These are phyloP conservation scores for Cyclargus thomasi DNA, from an alignment of 1,140 invertebrate genomes.

Conservation along the genomic window DNA sequence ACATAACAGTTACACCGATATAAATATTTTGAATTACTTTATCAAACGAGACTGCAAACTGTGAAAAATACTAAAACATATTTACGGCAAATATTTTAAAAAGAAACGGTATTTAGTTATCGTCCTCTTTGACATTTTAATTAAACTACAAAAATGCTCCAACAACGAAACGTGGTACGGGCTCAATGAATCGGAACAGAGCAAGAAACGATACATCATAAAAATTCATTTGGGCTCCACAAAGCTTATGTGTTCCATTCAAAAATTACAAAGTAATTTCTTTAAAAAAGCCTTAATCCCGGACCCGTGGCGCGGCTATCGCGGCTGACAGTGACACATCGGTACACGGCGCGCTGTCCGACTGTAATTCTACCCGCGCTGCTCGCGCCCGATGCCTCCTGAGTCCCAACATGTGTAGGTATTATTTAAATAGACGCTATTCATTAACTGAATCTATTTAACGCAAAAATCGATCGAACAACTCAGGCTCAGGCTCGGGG, in stretches of 20 bases:
- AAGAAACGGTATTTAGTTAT: neutral
- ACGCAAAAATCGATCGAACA: slow-evolving; percentile 11
- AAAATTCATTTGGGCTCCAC: slow-evolving; percentile 2
- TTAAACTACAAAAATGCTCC: neutral
- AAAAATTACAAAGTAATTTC: slow-evolving; percentile 52
- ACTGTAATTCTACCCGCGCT: slow-evolving; percentile 69
- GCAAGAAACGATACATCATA: neutral
- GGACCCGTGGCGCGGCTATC: slow-evolving; percentile 45
- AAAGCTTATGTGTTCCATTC: slow-evolving; percentile 25
- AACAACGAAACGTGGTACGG: neutral
- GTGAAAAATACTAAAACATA: too few species aligned
- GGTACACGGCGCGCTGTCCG: slow-evolving; percentile 68
- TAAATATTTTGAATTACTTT: too few species aligned
- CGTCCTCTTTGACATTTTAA: neutral
- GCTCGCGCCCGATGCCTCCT: slow-evolving; percentile 23
- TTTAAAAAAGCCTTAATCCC: slow-evolving; percentile 68
- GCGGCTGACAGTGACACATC: slow-evolving; percentile 72
- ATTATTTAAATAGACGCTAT: slow-evolving; percentile 49
- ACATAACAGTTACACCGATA: too few species aligned
- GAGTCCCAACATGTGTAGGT: slow-evolving; percentile 27
- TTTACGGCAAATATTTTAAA: neutral
- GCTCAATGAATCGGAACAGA: neutral
- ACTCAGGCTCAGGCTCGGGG: neutral
- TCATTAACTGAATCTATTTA: slow-evolving; percentile 36
- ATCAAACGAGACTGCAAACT: too few species aligned